A percentile compares a stretch with the other conserved stretches of the same genome.
phyloP scores from a whole-genome alignment of 2,888 invertebrate species.

The Meganola albula region DNA sequence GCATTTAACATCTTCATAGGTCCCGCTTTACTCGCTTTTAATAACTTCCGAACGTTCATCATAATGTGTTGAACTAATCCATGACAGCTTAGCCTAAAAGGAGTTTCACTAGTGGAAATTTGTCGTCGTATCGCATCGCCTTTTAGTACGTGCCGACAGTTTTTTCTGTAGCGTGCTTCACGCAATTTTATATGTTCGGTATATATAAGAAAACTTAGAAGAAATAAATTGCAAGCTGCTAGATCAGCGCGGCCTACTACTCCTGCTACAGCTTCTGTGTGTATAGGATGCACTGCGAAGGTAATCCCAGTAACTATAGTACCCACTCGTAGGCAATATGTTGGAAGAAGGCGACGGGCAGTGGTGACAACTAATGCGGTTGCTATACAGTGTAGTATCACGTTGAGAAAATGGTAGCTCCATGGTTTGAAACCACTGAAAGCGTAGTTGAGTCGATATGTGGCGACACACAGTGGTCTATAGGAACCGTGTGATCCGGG shows the following conservation, averaged over 20 bases:
- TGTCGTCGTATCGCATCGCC: constrained; percentile 46
- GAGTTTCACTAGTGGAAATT: constrained; percentile 45
- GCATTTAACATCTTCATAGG: constrained; percentile 58
- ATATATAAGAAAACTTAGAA: constrained; percentile 91
- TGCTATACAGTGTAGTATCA: constrained; percentile 90
- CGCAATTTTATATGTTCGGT: constrained; percentile 85
- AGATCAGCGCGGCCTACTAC: constrained; percentile 97
- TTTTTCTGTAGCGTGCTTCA: constrained; percentile 61
- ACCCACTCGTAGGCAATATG: constrained; percentile 80
- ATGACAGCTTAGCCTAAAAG: constrained; percentile 65
- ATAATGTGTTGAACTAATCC: constrained; percentile 63
- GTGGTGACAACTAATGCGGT: constrained; percentile 89
- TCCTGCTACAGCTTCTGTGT: constrained; percentile 97
- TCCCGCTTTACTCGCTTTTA: constrained; percentile 61
- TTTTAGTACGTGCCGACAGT: constrained; percentile 54
- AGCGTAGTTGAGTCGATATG: constrained; percentile 90
- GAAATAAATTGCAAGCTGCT: constrained; percentile 93
- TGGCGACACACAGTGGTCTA: constrained; percentile 92
- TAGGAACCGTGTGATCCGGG: constrained; percentile 98
- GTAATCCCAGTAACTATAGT: constrained; percentile 87
- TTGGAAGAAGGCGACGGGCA: constrained; percentile 83
- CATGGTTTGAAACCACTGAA: constrained; percentile 86
- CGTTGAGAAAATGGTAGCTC: constrained; percentile 92
- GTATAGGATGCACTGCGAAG: constrained; percentile 97
- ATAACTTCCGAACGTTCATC: constrained; percentile 60